phyloP scores from a whole-genome alignment of 2,113 vertebrate genomes.

The Brevimyrus niger region DNA sequence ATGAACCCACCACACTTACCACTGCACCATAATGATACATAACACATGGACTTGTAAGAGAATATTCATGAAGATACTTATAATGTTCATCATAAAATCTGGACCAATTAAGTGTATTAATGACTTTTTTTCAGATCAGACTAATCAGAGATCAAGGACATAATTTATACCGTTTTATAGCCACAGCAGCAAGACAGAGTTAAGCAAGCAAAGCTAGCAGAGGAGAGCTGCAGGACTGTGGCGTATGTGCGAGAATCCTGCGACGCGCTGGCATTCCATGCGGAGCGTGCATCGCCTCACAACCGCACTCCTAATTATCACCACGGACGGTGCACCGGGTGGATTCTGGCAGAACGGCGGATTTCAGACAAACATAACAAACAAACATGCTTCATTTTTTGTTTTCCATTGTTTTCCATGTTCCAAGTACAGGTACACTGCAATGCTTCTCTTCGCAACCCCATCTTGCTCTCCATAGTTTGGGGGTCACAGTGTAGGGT shows the following conservation, averaged over 20 bases:
- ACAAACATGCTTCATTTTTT: no score
- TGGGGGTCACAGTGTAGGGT: no score
- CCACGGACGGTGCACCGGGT: neutral
- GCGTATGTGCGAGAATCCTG: neutral
- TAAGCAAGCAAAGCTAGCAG: neutral
- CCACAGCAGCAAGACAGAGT: neutral
- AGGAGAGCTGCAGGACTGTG: neutral
- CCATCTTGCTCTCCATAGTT: no score
- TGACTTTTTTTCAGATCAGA: neutral
- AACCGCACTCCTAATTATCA: neutral
- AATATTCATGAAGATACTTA: slow-evolving; percentile 5
- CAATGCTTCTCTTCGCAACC: no score
- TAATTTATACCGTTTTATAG: neutral
- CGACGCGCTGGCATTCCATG: neutral
- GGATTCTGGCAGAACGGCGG: neutral
- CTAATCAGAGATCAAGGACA: neutral
- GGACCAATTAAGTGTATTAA: neutral
- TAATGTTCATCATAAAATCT: slow-evolving; percentile 1
- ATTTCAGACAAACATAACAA: neutral
- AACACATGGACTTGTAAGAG: neutral
- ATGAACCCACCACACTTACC: neutral
- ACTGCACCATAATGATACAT: neutral
- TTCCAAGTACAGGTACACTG: no score
- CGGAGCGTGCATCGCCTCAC: neutral
- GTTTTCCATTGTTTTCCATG: no score